Evolutionary conservation across 2,797 vertebrate species (phyloP).

Genomic region (Borostomias antarcticus): DNA sequence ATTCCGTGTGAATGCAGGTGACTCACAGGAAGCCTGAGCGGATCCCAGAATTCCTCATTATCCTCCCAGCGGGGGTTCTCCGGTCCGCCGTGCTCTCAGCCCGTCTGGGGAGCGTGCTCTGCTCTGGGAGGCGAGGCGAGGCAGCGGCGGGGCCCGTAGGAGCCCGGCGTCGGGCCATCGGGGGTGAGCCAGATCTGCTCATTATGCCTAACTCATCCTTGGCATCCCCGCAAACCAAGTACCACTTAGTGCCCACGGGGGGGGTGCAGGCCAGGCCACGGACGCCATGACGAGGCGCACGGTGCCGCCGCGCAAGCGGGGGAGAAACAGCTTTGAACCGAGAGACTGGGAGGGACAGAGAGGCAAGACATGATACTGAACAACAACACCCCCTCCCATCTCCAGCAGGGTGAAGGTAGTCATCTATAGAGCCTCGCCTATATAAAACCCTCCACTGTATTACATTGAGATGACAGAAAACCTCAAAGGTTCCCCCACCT

Average conservation of each 20-base stretch:
- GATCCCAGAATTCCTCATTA: slow-evolving; percentile 87
- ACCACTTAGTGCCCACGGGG: slow-evolving; percentile 82
- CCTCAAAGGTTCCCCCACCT: slow-evolving; percentile 36
- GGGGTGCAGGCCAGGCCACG: slow-evolving; percentile 72
- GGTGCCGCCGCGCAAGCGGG: slow-evolving; percentile 65
- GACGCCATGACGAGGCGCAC: slow-evolving; percentile 76
- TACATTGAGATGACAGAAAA: slow-evolving; percentile 5
- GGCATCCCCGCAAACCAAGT: slow-evolving; percentile 85
- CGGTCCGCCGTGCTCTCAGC: slow-evolving; percentile 70
- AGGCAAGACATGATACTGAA: slow-evolving; percentile 18
- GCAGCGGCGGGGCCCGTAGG: slow-evolving; percentile 73
- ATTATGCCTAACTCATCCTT: slow-evolving; percentile 84
- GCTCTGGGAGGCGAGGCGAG: slow-evolving; percentile 58
- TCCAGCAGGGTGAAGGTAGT: slow-evolving; percentile 13
- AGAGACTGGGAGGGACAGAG: slow-evolving; percentile 46
- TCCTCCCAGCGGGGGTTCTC: slow-evolving; percentile 75
- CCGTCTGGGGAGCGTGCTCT: slow-evolving; percentile 57
- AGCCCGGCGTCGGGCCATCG: slow-evolving; percentile 72
- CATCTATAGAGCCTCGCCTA: not conserved
- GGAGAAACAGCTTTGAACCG: slow-evolving; percentile 68
- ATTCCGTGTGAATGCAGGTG: slow-evolving; percentile 81
- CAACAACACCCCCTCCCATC: slow-evolving; percentile 14
- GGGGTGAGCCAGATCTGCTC: slow-evolving; percentile 80
- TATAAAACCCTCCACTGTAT: not conserved
- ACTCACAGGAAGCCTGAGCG: slow-evolving; percentile 81